phyloP scores from a whole-genome alignment of 2,113 vertebrate genomes.

The Protomyctophum bolini region DNA sequence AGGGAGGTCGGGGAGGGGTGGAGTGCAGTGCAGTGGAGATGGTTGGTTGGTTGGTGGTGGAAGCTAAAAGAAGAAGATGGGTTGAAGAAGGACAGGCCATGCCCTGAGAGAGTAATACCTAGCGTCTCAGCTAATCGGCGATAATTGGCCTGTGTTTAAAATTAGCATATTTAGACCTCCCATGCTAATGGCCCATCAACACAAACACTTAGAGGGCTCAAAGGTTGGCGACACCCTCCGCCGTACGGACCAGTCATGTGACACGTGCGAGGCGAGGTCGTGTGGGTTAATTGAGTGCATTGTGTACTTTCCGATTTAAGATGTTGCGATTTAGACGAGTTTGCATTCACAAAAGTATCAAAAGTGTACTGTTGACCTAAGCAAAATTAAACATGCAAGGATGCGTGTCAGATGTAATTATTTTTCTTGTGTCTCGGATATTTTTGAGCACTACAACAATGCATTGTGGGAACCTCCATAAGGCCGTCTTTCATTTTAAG shows the following conservation, averaged over 20 bases:
- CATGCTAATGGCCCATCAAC: slow-evolving; percentile 77
- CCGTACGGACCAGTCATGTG: slow-evolving; percentile 16
- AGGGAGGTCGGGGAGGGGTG: neutral
- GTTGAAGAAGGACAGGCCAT: slow-evolving; percentile 63
- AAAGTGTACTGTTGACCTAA: neutral
- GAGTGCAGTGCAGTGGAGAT: neutral
- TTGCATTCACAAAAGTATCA: neutral
- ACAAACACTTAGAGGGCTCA: slow-evolving; percentile 71
- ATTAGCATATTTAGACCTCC: slow-evolving; percentile 78
- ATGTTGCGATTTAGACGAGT: neutral
- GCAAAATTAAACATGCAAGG: neutral
- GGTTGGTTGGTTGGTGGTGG: slow-evolving; percentile 59
- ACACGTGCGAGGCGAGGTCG: neutral
- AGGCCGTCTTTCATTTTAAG: slow-evolving; percentile 6
- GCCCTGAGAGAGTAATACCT: slow-evolving; percentile 68
- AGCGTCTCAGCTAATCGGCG: slow-evolving; percentile 74
- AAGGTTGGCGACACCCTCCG: slow-evolving; percentile 41
- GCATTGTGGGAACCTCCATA: neutral
- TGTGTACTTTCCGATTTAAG: neutral
- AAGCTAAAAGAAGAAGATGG: slow-evolving; percentile 64
- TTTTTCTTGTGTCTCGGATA: neutral
- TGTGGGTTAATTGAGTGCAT: slow-evolving; percentile 15
- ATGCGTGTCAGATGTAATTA: slow-evolving; percentile 1
- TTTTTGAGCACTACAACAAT: neutral
- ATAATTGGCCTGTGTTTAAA: slow-evolving; percentile 66